Evolutionary conservation across 1,140 invertebrate species (phyloP).

Genomic region (Drosophila teissieri): DNA sequence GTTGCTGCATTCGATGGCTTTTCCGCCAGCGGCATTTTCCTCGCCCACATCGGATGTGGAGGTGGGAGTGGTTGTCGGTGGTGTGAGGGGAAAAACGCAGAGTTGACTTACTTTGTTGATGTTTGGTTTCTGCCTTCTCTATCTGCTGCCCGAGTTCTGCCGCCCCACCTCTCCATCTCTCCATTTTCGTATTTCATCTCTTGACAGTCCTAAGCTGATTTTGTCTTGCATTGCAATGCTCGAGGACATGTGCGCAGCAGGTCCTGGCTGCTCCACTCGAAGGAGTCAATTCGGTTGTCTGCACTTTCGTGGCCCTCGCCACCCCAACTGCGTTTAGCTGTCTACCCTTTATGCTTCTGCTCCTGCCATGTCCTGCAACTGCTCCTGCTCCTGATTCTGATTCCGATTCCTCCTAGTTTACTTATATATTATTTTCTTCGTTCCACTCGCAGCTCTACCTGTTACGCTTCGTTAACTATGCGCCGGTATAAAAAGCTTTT

Average conservation of each 20-base stretch:
- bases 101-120: constrained; percentile 46
- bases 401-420: no score
- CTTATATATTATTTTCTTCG: no score
- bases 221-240: constrained; percentile 45
- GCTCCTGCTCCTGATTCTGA: no score
- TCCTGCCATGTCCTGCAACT: no score
- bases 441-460: constrained; percentile 32
- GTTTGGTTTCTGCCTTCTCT: constrained; percentile 23
- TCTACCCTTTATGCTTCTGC: background rate
- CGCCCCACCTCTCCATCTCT: no score
- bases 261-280: constrained; percentile 15
- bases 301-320: constrained; percentile 18
- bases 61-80: no score
- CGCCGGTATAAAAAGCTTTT: constrained; percentile 74
- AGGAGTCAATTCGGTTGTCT: constrained; percentile 51
- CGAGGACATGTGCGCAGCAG: constrained; percentile 30
- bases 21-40: constrained; percentile 24
- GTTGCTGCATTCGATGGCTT: constrained; percentile 39
- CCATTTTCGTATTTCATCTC: constrained; percentile 24
- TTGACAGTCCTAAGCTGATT: constrained; percentile 35
- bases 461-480: constrained; percentile 79
- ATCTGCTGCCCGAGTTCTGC: background rate
- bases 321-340: background rate
- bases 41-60: no score
- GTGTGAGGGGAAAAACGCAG: background rate